phyloP scores from a whole-genome alignment of 2,113 vertebrate species.

The Eurypyga helias region DNA sequence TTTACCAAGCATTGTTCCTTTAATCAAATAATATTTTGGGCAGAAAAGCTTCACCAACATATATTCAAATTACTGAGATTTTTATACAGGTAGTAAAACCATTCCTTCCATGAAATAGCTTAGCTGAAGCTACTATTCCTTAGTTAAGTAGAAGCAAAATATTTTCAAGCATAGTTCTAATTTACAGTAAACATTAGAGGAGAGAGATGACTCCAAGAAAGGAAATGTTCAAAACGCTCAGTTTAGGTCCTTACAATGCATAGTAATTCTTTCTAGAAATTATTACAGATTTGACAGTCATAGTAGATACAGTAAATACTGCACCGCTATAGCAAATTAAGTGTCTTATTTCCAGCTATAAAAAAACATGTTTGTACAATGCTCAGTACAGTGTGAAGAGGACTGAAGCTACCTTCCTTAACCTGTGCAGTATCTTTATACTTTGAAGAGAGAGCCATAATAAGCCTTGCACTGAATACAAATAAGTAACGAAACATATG shows the following conservation, averaged over 20 bases:
- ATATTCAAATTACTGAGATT: background rate
- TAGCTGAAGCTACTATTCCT: background rate
- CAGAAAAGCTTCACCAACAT: constrained; percentile 2
- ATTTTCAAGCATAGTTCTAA: background rate
- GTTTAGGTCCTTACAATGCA: background rate
- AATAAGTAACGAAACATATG: background rate
- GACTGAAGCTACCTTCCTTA: background rate
- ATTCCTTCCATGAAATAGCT: background rate
- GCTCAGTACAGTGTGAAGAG: background rate
- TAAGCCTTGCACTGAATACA: background rate
- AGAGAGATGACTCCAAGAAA: background rate
- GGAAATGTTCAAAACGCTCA: background rate
- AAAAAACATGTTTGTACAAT: background rate
- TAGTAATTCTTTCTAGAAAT: background rate
- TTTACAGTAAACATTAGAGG: background rate
- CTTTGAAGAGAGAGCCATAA: background rate
- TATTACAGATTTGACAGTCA: background rate
- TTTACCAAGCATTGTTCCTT: background rate
- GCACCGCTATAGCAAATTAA: background rate
- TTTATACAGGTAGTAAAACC: background rate
- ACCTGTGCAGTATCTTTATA: background rate
- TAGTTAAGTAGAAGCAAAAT: background rate
- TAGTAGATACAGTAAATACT: background rate
- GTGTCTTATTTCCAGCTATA: background rate
- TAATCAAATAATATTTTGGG: background rate